Percentiles rank a stretch among this genome's conserved stretches.
Evolutionary conservation across 2,888 invertebrate genomes (phyloP).

Genomic region (Xestoiulus laeticollis): DNA sequence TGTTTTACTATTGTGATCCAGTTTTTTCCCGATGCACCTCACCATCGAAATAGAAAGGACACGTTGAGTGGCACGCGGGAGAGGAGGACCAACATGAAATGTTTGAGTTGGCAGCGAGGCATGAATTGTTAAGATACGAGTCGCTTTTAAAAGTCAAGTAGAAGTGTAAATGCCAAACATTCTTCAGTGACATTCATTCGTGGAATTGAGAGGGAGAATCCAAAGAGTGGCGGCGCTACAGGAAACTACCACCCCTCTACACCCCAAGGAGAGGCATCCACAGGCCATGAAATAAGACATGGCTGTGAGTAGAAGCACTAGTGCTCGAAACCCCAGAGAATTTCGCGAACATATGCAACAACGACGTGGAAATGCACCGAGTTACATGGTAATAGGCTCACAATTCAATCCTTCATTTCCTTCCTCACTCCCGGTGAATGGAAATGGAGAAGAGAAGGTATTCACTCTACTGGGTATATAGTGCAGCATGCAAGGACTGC

Average conservation of each 20-base stretch:
- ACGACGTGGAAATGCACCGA: neutral
- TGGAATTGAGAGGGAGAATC: conserved; percentile 33
- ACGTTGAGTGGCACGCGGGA: neutral
- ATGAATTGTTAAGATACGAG: conserved; percentile 28
- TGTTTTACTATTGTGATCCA: conserved; percentile 15
- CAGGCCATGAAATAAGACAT: conserved; percentile 28
- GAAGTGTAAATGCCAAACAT: conserved; percentile 37
- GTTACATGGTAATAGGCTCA: conserved; percentile 34
- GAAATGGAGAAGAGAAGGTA: neutral
- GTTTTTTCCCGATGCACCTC: neutral
- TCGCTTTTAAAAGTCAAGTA: conserved; percentile 37
- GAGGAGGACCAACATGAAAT: conserved; percentile 34
- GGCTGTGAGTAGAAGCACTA: neutral
- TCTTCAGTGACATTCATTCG: conserved; percentile 28
- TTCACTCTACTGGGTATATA: neutral
- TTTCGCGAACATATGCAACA: neutral
- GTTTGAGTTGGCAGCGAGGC: conserved; percentile 33
- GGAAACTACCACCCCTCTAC: neutral
- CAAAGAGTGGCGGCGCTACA: neutral
- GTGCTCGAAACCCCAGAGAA: conserved; percentile 32
- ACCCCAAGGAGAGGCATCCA: neutral
- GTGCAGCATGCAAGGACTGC: neutral
- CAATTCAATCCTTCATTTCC: conserved; percentile 15
- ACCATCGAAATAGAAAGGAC: neutral
- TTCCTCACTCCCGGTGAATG: neutral